Evolutionary conservation across 2,888 invertebrate species (phyloP), one percentile per base, ranked within the genome.

Genomic region (Drosophila setosimentum): DNA sequence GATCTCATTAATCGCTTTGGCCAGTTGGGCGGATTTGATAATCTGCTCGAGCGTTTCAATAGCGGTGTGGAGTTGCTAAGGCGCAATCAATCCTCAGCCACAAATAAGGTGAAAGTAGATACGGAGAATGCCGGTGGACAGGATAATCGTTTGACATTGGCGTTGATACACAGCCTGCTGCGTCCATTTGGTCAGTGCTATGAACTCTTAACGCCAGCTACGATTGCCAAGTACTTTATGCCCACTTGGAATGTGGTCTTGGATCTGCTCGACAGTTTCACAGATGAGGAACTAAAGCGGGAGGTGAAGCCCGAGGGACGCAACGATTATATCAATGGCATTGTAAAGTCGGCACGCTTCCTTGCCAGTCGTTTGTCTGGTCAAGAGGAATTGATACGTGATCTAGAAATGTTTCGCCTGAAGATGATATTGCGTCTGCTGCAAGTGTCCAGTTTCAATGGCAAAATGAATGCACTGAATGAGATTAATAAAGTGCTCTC

Each of bases 401-500:
- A 96, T 89, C 94, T 99, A 89, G 99, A 99, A 95, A 97, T 98
- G 94, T 98, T 99, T 94, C 95, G 99, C 87, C 94, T 99, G 83
- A 98, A 98, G 94, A 98, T 99, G 97, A 98, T 99, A 91, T 94
- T 99, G 84, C 93, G 98, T 92, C 95, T 98, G 89, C 94, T 99
- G 80, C 98, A 98, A 95, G 98, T 99, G 93, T 98, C 99, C 30
- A 99, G 99, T 62, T 99, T 99, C 93, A 99, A 99, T 94, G 99
- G 99, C 42, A 99, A 99, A 95, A 99, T 99, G 99, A 99, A 99
- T 91, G 99, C 99, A 29, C 94, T 99, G 77, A 99, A 99, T 93
- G 99, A 99, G 95, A 98, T 99, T 68, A 99, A 99, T 94, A 99
- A 99, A 94, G 97, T 99, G 58, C 97, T 98, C 80, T 96, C 97